phyloP scores from a whole-genome alignment of 2,797 vertebrate species.

The Galagoides demidoff region DNA sequence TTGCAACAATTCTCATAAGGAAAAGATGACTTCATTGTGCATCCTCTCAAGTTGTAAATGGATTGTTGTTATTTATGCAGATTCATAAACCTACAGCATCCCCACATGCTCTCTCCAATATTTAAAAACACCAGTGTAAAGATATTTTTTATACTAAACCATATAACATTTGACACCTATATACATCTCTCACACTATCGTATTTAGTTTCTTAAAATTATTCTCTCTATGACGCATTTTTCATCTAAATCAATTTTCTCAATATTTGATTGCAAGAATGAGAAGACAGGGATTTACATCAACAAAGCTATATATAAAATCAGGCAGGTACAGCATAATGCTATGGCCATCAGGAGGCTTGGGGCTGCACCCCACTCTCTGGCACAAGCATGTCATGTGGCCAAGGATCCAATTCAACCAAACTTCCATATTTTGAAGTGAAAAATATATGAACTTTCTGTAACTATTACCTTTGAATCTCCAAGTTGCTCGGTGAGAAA shows the following conservation, averaged over 20 bases:
- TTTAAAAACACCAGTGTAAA: slow-evolving; percentile 35
- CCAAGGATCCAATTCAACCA: background rate
- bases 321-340: background rate
- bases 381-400: background rate
- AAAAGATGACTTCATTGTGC: background rate
- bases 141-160: background rate
- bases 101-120: background rate
- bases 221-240: background rate
- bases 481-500: slow-evolving; percentile 6
- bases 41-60: slow-evolving; percentile 14
- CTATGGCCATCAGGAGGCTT: background rate
- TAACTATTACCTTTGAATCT: background rate
- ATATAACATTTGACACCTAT: background rate
- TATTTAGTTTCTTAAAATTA: slow-evolving; percentile 47
- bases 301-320: background rate
- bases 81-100: slow-evolving; percentile 14
- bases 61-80: slow-evolving; percentile 9
- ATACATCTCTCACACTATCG: background rate
- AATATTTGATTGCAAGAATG: background rate
- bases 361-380: background rate
- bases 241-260: background rate
- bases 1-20: background rate
- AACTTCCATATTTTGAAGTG: background rate
- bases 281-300: background rate
- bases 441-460: slow-evolving; percentile 17